Evolutionary conservation across 2,888 invertebrate species (phyloP).

Genomic region (Hanleya hanleyi): DNA sequence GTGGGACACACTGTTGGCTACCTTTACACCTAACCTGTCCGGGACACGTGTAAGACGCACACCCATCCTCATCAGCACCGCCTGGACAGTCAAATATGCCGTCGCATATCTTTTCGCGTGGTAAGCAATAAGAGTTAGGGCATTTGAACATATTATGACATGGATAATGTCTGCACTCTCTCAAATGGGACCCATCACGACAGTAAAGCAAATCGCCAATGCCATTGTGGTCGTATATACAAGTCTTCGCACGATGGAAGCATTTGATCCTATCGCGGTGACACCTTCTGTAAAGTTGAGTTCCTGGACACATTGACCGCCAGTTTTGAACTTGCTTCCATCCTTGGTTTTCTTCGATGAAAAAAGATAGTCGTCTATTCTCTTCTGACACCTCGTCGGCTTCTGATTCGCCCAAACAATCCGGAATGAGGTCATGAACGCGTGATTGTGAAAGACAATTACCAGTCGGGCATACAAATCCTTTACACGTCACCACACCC

Average conservation of each 20-base stretch:
- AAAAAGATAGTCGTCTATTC: not conserved
- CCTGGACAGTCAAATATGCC: not conserved
- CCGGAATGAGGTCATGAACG: not conserved
- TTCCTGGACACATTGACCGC: not conserved
- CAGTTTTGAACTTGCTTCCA: not conserved
- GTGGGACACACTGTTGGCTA: not conserved
- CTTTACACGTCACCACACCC: not conserved
- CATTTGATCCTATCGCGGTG: not conserved
- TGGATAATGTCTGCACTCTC: not conserved
- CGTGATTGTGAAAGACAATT: not conserved
- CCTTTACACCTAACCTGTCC: not conserved
- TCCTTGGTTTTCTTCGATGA: not conserved
- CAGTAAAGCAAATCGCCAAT: not conserved
- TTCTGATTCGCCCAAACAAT: not conserved
- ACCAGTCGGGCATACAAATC: slow-evolving; percentile 1
- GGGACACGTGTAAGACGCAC: not conserved
- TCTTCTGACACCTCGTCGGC: not conserved
- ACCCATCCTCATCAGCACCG: not conserved
- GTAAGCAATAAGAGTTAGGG: not conserved
- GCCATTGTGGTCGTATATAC: not conserved
- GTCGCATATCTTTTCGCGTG: not conserved
- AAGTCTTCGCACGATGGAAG: not conserved
- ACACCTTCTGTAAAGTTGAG: not conserved
- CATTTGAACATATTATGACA: slow-evolving; percentile 5
- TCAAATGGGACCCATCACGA: not conserved